Evolutionary conservation across 1,140 invertebrate genomes (phyloP), one percentile per base, ranked within the genome.

Genomic region (Thrips palmi): DNA sequence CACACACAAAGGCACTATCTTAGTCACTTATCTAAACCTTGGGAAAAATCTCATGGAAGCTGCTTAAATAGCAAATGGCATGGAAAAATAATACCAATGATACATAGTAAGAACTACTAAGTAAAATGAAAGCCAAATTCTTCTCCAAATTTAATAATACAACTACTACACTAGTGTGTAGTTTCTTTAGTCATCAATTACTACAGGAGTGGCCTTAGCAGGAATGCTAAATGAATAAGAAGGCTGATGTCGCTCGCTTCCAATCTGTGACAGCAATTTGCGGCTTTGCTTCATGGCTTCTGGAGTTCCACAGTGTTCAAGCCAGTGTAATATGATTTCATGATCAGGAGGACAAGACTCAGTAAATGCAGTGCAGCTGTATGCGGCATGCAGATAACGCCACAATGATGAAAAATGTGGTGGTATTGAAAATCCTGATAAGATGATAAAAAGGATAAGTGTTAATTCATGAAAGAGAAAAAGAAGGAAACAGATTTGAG

Each of bases 321-420:
- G 54, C 68, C 68, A 71, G 43, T 69, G 63, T 20, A 66, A 52
- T 11, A 69, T 54, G 29, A 71, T 70, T 48, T 71, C 67, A 48
- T 73, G 67, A 48, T 74, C 70, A 18, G 67, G 65, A 3, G 72
- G 71, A 49, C 68, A 73, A 5, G 67, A 64, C 44, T 67, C 59
- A 23, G 59, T 56, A 54, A 74, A 74, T 0, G 60, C 57, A 11
- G 64, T 61, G 18, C 60, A 56, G 6, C 54, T 49, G 52, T 75
- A 75, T 2, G 70, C 69, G 10, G 58, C 59, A 19, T 61, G 51
- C 22, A 75, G 54, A 49, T 74, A 75, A n/a, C 54, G 50, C 71
- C 71, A 75, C 8, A 75, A 40, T 20, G 59, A 56, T 5, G 53
- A 55, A 21, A 72, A 57, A 19, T 55, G 50, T 3, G 55, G 44